Conservation (phyloP, 1,140 invertebrate genomes). For the Drosophila ogumai region DNA sequence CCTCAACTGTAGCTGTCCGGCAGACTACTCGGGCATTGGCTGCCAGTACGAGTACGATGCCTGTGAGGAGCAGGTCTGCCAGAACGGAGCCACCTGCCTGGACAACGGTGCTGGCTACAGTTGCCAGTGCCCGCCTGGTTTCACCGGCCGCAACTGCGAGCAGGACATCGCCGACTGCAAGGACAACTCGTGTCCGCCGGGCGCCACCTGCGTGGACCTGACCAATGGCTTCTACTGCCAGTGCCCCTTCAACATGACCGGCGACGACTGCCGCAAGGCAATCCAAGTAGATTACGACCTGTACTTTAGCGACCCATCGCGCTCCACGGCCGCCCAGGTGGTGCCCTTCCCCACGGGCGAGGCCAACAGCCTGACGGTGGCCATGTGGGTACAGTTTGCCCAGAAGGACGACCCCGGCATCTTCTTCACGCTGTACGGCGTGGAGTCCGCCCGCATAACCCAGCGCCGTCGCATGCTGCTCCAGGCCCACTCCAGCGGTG, state of each 20-base stretch:
- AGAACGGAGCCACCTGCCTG: constrained; percentile 96
- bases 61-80: constrained; percentile 93
- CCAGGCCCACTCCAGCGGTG: constrained; percentile 95
- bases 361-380: constrained; percentile 93
- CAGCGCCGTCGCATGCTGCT: constrained; percentile 91
- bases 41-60: constrained; percentile 97
- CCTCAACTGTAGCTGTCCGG: constrained; percentile 95
- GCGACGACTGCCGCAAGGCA: constrained; percentile 98
- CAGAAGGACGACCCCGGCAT: constrained; percentile 95
- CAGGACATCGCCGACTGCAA: constrained; percentile 97
- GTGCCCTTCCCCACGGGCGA: constrained; percentile 94
- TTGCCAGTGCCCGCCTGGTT: constrained; percentile 94
- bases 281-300: constrained; percentile 98
- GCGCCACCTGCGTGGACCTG: constrained; percentile 96
- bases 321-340: constrained; percentile 94
- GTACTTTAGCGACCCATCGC: constrained; percentile 95
- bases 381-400: constrained; percentile 98
- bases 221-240: constrained; percentile 97
- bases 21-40: constrained; percentile 94
- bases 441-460: constrained; percentile 92
- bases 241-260: constrained; percentile 98
- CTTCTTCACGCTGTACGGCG: constrained; percentile 96
- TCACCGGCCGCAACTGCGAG: constrained; percentile 94
- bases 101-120: constrained; percentile 94
- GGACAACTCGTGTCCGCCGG: constrained; percentile 96